These are phyloP conservation scores for Rhynchophorus ferrugineus DNA, from an alignment of 1,140 invertebrate genomes.

Conservation along the genomic window DNA sequence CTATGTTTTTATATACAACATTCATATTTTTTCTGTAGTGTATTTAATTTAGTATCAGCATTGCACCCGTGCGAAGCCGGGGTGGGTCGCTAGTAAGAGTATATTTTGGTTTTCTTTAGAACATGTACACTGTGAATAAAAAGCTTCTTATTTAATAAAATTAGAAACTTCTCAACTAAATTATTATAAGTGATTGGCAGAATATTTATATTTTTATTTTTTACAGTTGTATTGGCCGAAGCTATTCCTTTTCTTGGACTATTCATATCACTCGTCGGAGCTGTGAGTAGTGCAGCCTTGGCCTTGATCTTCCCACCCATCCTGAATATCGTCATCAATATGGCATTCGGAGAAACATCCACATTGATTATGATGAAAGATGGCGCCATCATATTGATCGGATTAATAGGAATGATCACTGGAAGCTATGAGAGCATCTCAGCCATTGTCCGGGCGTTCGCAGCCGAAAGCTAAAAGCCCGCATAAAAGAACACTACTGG, in stretches of 20 bases:
- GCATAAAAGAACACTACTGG: not conserved
- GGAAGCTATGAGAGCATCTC: constrained; percentile 65
- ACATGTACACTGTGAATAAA: no score
- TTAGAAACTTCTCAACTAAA: no score
- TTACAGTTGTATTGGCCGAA: constrained; percentile 75
- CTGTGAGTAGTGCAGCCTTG: constrained; percentile 73
- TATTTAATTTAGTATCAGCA: no score
- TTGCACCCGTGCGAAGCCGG: no score
- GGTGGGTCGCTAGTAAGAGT: no score
- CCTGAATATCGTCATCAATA: constrained; percentile 61
- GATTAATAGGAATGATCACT: constrained; percentile 58
- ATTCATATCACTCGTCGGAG: constrained; percentile 85
- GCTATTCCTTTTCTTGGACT: constrained; percentile 74
- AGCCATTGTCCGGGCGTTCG: constrained; percentile 47
- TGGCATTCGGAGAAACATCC: constrained; percentile 44
- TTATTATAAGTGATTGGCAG: no score
- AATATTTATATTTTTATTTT: constrained; percentile 39
- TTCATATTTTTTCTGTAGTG: no score
- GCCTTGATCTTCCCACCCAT: constrained; percentile 83
- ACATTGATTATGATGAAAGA: constrained; percentile 53
- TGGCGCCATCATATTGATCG: constrained; percentile 59
- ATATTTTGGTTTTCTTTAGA: no score
- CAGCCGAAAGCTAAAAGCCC: constrained; percentile 11
- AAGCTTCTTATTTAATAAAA: no score
- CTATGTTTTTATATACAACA: no score